Conservation (phyloP, 2,797 vertebrate species). For the Staurois parvus region DNA sequence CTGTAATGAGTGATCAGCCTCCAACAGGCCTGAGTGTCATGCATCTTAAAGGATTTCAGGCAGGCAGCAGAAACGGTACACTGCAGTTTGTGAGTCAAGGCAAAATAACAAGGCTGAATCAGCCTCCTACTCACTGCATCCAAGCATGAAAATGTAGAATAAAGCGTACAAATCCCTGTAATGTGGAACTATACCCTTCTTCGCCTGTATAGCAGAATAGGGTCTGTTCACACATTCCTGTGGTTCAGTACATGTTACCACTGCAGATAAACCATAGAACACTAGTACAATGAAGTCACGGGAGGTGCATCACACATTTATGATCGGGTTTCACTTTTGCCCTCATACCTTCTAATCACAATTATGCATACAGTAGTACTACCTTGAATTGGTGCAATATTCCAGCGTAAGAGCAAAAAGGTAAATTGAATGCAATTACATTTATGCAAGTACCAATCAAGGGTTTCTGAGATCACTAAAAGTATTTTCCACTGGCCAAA, state of each 20-base stretch:
- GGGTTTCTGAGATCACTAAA: too few relatives aligned
- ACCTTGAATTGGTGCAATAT: too few relatives aligned
- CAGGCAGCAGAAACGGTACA: conserved; percentile 35
- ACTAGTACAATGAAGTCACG: not conserved
- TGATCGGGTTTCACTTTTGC: too few relatives aligned
- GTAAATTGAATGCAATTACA: too few relatives aligned
- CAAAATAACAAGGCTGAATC: conserved; percentile 40
- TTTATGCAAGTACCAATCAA: too few relatives aligned
- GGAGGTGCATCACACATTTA: not conserved
- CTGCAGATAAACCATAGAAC: not conserved
- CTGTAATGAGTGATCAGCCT: conserved; percentile 37
- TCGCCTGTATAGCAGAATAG: not conserved
- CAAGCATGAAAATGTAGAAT: conserved; percentile 3
- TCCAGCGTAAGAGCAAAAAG: too few relatives aligned
- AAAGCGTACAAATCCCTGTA: not conserved
- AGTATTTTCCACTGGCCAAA: too few relatives aligned
- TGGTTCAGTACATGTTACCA: not conserved
- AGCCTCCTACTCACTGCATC: conserved; percentile 15
- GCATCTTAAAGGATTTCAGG: conserved; percentile 38
- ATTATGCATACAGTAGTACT: too few relatives aligned
- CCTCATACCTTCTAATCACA: too few relatives aligned
- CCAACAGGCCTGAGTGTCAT: conserved; percentile 19
- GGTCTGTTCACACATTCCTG: not conserved
- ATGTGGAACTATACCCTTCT: not conserved
- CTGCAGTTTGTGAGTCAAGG: conserved; percentile 19